phyloP scores from a whole-genome alignment of 2,113 vertebrate species.

The Monopterus albus region DNA sequence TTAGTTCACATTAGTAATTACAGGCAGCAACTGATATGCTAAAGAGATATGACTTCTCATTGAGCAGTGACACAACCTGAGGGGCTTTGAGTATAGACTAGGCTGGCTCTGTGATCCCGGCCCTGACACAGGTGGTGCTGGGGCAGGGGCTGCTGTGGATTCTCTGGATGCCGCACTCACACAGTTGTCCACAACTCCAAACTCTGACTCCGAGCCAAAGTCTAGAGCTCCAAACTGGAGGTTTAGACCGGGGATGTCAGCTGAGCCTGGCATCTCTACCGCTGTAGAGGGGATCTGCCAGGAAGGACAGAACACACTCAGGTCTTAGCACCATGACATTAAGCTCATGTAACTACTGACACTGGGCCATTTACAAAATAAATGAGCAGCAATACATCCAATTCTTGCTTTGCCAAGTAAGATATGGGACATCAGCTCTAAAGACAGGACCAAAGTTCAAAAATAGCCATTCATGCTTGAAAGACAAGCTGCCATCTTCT shows the following conservation, averaged over 20 bases:
- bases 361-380: too few relatives aligned
- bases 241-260: constrained; percentile 91
- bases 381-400: neutral
- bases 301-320: neutral
- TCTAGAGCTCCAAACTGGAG: constrained; percentile 97
- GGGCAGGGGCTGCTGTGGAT: constrained; percentile 51
- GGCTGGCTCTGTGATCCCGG: constrained; percentile 80
- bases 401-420: neutral
- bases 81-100: constrained; percentile 90
- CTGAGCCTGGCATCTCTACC: constrained; percentile 96
- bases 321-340: too few relatives aligned
- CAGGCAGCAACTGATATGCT: too few relatives aligned
- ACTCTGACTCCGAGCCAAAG: constrained; percentile 94
- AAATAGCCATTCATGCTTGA: neutral
- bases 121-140: constrained; percentile 51
- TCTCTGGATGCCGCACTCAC: constrained; percentile 81
- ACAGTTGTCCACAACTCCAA: constrained; percentile 85
- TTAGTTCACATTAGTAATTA: too few relatives aligned
- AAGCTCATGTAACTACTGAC: neutral
- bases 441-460: neutral
- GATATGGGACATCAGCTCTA: neutral
- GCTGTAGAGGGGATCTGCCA: constrained; percentile 92
- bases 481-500: neutral
- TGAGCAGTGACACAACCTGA: constrained; percentile 79
- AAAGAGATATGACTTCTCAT: neutral